phyloP scores from a whole-genome alignment of 2,113 vertebrate genomes.

The Phaethon lepturus region DNA sequence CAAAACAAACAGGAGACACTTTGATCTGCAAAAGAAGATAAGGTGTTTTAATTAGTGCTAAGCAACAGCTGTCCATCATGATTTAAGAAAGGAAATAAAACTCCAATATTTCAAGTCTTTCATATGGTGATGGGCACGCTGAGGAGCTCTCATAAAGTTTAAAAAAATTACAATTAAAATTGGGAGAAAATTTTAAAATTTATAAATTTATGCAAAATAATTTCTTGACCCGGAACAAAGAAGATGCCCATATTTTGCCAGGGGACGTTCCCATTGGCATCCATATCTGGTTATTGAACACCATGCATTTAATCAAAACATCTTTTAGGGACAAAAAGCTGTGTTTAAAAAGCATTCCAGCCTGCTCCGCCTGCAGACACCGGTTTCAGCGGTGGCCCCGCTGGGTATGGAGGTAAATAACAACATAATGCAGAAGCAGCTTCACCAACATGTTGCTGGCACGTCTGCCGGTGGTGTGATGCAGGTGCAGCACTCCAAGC shows the following conservation, averaged over 20 bases:
- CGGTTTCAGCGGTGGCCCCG: neutral
- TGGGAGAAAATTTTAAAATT: neutral
- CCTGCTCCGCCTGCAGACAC: neutral
- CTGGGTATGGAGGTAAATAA: neutral
- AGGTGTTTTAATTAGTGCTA: constrained; percentile 58
- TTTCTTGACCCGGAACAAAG: neutral
- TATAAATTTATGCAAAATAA: neutral
- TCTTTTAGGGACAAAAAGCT: neutral
- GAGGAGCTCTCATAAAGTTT: neutral
- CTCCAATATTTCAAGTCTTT: constrained; percentile 18
- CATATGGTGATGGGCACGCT: neutral
- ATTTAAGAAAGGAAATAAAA: constrained; percentile 54
- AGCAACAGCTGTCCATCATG: constrained; percentile 42
- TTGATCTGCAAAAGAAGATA: constrained; percentile 65
- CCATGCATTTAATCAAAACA: neutral
- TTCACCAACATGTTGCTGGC: neutral
- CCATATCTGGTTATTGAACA: neutral
- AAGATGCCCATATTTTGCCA: neutral
- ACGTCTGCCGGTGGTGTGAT: accelerated
- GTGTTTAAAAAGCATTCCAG: neutral
- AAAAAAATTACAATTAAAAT: neutral
- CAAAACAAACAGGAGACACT: constrained; percentile 66
- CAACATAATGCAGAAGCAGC: neutral
- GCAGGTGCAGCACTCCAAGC: neutral
- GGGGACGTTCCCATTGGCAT: neutral